A percentile compares a stretch with the other conserved stretches of the same genome.
Conservation (phyloP, 2,888 invertebrate genomes). For the Mayetiola destructor region DNA sequence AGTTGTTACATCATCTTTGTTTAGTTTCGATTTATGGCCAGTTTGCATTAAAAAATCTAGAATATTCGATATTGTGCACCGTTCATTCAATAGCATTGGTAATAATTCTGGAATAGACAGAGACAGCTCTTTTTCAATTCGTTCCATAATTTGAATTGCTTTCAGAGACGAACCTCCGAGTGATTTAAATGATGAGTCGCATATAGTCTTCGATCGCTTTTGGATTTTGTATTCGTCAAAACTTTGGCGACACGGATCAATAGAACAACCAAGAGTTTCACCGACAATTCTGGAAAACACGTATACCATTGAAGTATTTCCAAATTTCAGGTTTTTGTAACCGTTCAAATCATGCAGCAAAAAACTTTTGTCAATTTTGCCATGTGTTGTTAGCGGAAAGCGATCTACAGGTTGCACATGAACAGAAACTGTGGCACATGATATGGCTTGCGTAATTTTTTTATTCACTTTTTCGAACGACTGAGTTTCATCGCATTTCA, state of each 20-base stretch:
- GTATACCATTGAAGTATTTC: neutral
- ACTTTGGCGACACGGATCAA: neutral
- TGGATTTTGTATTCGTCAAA: too few species aligned
- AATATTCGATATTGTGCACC: neutral
- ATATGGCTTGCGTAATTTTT: conserved; percentile 16
- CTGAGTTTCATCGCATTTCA: conserved; percentile 30
- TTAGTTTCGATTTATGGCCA: conserved; percentile 13
- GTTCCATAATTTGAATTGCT: conserved; percentile 47
- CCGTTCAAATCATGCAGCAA: conserved; percentile 25
- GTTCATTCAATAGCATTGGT: conserved; percentile 39
- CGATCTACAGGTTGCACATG: conserved; percentile 49
- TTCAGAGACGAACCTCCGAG: conserved; percentile 58
- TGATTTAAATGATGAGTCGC: conserved; percentile 39
- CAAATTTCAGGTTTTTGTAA: neutral
- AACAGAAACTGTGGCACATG: conserved; percentile 34
- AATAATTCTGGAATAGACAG: conserved; percentile 39
- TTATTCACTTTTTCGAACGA: conserved; percentile 22
- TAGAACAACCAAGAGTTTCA: neutral
- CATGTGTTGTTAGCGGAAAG: conserved; percentile 50
- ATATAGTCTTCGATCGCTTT: conserved; percentile 8
- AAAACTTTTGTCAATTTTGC: conserved; percentile 46
- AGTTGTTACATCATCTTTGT: neutral
- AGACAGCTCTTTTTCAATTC: conserved; percentile 37
- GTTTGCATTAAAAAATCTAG: neutral
- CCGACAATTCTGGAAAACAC: neutral